Percentiles rank a stretch among this genome's conserved stretches.
These are phyloP conservation scores for Phyllopteryx taeniolatus DNA, from an alignment of 2,113 vertebrate species.

Conservation along the genomic window DNA sequence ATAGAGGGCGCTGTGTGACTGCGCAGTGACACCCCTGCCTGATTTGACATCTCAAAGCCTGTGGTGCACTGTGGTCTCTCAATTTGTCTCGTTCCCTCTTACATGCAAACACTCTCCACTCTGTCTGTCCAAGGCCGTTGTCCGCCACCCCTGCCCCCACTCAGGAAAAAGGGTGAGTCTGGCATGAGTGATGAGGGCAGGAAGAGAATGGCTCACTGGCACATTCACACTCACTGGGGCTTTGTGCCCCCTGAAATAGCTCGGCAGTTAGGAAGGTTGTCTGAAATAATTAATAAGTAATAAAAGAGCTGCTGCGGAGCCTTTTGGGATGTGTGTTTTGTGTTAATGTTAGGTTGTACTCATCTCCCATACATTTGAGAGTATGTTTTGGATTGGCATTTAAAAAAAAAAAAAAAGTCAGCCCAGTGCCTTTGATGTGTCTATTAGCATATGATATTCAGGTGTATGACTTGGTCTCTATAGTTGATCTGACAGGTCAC, in stretches of 20 bases:
- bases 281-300: conserved; percentile 57
- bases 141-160: conserved; percentile 7
- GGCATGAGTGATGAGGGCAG: conserved; percentile 43
- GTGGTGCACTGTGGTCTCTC: conserved; percentile 1
- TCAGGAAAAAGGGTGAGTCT: conserved; percentile 27
- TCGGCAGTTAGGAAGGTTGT: conserved; percentile 46
- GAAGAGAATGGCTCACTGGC: conserved; percentile 48
- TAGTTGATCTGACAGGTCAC: conserved; percentile 14
- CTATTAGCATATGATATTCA: conserved; percentile 25
- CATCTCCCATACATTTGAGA: not conserved
- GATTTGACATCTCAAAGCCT: conserved; percentile 29
- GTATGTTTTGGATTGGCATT: not conserved
- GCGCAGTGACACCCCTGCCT: conserved; percentile 22
- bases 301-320: conserved; percentile 24
- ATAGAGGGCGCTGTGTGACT: conserved; percentile 54
- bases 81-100: not conserved
- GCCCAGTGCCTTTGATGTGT: conserved; percentile 6
- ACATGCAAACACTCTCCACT: conserved; percentile 14
- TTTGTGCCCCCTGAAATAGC: conserved; percentile 50
- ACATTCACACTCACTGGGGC: conserved; percentile 15
- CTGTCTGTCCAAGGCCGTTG: conserved; percentile 14
- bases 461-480: conserved; percentile 19
- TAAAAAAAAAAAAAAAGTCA: not conserved
- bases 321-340: conserved; percentile 15
- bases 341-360: not conserved